Conservation (phyloP, 2,888 invertebrate species). For the Philereme vetulata region DNA sequence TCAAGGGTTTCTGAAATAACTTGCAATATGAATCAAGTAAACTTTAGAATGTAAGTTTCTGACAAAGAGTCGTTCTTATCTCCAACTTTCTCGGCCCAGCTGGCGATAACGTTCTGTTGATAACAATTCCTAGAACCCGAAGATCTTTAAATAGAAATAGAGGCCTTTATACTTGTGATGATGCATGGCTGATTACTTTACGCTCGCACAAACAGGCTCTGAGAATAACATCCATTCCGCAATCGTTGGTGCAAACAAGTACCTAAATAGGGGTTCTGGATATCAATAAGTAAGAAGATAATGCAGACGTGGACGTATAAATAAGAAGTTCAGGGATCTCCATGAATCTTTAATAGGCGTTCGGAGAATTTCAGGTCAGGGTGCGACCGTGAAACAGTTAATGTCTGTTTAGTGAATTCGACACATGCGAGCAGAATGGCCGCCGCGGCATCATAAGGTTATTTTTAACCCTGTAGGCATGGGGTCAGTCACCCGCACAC, state of each 20-base stretch:
- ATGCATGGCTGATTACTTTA: constrained; percentile 32
- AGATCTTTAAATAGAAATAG: constrained; percentile 52
- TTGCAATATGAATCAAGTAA: constrained; percentile 19
- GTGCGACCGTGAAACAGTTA: constrained; percentile 82
- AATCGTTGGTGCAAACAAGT: constrained; percentile 3
- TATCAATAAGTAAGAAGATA: constrained; percentile 12
- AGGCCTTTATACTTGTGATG: constrained; percentile 38
- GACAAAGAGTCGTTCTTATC: constrained; percentile 34
- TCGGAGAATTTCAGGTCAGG: constrained; percentile 77
- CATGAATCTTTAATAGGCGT: constrained; percentile 41
- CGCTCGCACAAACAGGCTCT: constrained; percentile 18
- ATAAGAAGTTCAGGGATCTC: constrained; percentile 27
- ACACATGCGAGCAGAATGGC: constrained; percentile 82
- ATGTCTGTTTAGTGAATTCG: constrained; percentile 81
- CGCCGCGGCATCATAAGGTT: constrained; percentile 74
- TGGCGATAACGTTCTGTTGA: constrained; percentile 60
- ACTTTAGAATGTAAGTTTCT: constrained; percentile 23
- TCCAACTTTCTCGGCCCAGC: constrained; percentile 40
- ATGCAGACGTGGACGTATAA: constrained; percentile 10
- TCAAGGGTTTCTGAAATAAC: constrained; percentile 37
- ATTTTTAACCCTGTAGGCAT: constrained; percentile 81
- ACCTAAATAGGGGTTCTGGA: constrained; percentile 3
- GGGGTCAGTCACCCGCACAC: constrained; percentile 80
- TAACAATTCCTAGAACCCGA: constrained; percentile 61
- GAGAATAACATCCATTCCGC: constrained; percentile 15